These are phyloP conservation scores for Tridacna crocea DNA, from an alignment of 2,888 invertebrate species.

Conservation along the genomic window DNA sequence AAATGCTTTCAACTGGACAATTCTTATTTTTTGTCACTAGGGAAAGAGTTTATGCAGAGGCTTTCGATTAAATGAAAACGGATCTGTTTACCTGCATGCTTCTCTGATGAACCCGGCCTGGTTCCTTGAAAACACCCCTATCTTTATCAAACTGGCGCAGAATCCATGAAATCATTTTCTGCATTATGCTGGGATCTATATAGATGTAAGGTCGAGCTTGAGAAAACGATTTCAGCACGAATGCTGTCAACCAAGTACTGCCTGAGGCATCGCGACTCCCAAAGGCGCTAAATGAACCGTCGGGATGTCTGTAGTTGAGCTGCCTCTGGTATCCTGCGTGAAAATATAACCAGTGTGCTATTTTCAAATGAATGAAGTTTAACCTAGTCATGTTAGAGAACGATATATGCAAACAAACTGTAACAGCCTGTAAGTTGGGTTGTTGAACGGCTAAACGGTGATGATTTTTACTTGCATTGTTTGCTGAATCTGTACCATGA, in stretches of 20 bases:
- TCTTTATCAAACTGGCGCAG: conserved; percentile 88
- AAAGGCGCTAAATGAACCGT: conserved; percentile 96
- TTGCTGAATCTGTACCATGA: too few relatives aligned
- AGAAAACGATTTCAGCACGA: conserved; percentile 91
- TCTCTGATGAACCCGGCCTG: conserved; percentile 86
- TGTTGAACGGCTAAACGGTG: too few relatives aligned
- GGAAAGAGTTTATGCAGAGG: too few relatives aligned
- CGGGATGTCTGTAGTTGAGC: conserved; percentile 92
- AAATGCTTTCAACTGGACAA: too few relatives aligned
- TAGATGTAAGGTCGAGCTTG: conserved; percentile 87
- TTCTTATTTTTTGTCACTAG: too few relatives aligned
- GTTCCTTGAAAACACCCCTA: conserved; percentile 90
- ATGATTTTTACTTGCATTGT: too few relatives aligned
- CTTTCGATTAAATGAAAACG: too few relatives aligned
- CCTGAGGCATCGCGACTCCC: conserved; percentile 89
- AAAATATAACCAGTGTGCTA: not conserved
- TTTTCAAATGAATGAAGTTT: too few relatives aligned
- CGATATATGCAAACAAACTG: too few relatives aligned
- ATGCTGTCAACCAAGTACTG: conserved; percentile 95
- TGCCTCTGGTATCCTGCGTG: conserved; percentile 92
- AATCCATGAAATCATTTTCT: conserved; percentile 90
- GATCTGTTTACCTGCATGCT: not conserved
- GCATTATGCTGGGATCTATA: conserved; percentile 88
- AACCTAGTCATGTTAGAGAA: too few relatives aligned
- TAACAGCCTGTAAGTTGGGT: too few relatives aligned